Evolutionary conservation across 1,140 invertebrate genomes (phyloP), one percentile per base, ranked within the genome.

Genomic region (Macrotrachela quadricornifera): DNA sequence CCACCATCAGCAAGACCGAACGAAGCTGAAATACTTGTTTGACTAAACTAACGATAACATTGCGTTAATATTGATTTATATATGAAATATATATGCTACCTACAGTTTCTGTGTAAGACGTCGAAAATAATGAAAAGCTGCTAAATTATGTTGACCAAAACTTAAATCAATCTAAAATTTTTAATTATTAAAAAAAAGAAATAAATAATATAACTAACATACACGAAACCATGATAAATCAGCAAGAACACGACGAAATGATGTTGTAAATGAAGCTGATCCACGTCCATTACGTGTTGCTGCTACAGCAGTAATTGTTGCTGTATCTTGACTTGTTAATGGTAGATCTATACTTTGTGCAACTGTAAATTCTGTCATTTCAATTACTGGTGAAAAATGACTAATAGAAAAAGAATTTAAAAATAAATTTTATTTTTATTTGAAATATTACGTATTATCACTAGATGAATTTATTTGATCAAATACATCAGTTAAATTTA

Each of bases 321-420:
- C 75, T 10, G 82, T 86, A 60, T 94, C 82, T 59, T 78, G 79
- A 47, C 78, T 64, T 1, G 84, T 90, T 11, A 94, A 71, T 1
- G 87, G 88, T 44, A 83, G 81, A 70, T 95, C 86, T 45, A 94
- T 84, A 0, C 85, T 86, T 64, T 92, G 87, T 38, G 78, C 77
- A 61, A 94, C 80, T 36, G 79, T 80, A 80, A 94, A 86, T 17
- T 82, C 82, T 51, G 79, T 85, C 9, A 94, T 78, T 74, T 94
- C 86, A 56, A 92, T 74, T 48, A 70, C 76, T 15, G 83, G 80
- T 83, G 16, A 92, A 77, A 51, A 77, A 80, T 14, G 85, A 85
- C 68, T 70, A 58, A 59, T n/a, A 55, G 50, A 45, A 54, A 51
- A 13, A 15, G 11, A 41, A 15, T n/a, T 2, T 18, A 43, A 16